Evolutionary conservation across 2,113 vertebrate genomes (phyloP), one percentile per base, ranked within the genome.

Genomic region (Girardinichthys multiradiatus): DNA sequence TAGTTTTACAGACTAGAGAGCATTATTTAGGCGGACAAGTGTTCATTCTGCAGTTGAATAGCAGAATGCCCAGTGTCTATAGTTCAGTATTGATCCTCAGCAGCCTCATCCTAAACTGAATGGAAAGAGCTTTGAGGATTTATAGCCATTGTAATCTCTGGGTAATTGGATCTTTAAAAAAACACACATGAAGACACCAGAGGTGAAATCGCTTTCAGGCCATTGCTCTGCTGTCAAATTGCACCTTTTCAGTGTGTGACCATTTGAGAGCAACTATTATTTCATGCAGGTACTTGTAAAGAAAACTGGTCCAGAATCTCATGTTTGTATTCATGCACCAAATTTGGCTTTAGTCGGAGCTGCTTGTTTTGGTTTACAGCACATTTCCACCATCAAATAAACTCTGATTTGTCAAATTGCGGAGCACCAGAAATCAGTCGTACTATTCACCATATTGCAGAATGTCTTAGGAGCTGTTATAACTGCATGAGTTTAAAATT

Each of bases 151-250:
- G 51, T 63, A 76, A 83, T 72, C 1, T 64, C 75, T 72, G 72
- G 66, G 78, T 90, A 88, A 89, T 84, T 81, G 87, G 89, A 86
- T 89, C 85, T 82, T 87, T 79, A 54, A 54, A 79, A 83, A 80
- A 86, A 69, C 73, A 68, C 74, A 71, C 72, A 87, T 57, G 58
- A 72, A 80, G 65, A 78, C 57, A 64, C 19, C 70, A 71, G 72
- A 82, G 82, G 84, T 85, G 84, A 75, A 81, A 86, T 76, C 39
- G 21, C 71, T 88, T 68, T 88, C 70, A 81, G 74, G 19, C n/a
- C 19, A 28, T 54, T 30, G 30, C 65, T 69, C 70, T 68, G 72
- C 64, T 58, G 57, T 68, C 17, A 60, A 72, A 72, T 77, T 69
- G 54, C 39, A 72, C 30, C 33, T 57, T 57, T 66, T 74, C 51